Percentiles rank a stretch among this genome's conserved stretches.
These are phyloP conservation scores for Coelogynopora nodosa DNA, from an alignment of 2,888 invertebrate species.

Conservation along the genomic window DNA sequence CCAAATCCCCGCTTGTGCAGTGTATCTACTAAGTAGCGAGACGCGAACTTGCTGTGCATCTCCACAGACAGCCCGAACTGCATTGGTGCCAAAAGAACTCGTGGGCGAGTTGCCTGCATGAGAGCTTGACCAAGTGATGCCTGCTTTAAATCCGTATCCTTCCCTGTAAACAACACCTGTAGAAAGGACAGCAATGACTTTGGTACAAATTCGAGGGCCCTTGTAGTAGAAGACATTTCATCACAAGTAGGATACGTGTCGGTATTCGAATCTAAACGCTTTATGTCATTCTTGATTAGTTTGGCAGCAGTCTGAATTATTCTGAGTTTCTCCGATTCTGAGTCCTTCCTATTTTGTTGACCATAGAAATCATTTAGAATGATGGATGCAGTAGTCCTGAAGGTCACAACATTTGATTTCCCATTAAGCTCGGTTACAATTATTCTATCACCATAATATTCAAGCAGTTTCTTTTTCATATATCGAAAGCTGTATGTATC, in stretches of 20 bases:
- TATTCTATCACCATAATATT: constrained; percentile 9
- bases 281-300: not conserved
- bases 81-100: not conserved
- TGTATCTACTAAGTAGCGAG: not conserved
- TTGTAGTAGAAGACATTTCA: not conserved
- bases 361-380: not conserved
- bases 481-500: not conserved
- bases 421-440: not conserved
- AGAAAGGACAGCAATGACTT: not conserved
- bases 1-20: constrained; percentile 1
- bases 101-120: not conserved
- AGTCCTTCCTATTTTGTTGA: not conserved
- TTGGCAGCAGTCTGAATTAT: constrained; percentile 2
- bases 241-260: constrained; percentile 1
- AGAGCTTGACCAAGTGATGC: constrained; percentile 19
- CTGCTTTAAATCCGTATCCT: not conserved
- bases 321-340: not conserved
- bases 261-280: not conserved
- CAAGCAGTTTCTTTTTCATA: constrained; percentile 19
- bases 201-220: not conserved
- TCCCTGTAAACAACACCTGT: not conserved
- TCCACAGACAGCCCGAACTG: not conserved
- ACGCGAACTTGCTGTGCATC: not conserved
- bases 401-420: not conserved
- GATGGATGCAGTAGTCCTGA: not conserved